These are phyloP conservation scores for Oegoconia quadripuncta DNA, from an alignment of 2,888 invertebrate genomes.

Conservation along the genomic window DNA sequence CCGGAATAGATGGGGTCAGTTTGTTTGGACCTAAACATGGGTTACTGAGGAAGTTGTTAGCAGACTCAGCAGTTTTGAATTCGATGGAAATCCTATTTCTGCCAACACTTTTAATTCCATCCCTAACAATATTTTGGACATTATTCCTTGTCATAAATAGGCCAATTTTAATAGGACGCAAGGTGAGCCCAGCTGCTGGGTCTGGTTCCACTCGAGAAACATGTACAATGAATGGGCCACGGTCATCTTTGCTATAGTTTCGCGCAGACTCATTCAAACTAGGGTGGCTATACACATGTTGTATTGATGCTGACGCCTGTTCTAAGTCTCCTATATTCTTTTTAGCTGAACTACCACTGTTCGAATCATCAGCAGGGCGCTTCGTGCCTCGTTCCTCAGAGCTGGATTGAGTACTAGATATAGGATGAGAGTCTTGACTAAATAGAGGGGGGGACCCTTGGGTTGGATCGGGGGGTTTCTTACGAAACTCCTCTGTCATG, in stretches of 20 bases:
- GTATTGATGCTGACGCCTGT: no score
- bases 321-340: no score
- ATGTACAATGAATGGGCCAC: slow-evolving; percentile 11
- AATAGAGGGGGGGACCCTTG: no score
- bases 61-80: slow-evolving; percentile 7
- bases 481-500: no score
- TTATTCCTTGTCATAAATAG: slow-evolving; percentile 9
- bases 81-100: slow-evolving; percentile 13
- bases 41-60: slow-evolving; percentile 11
- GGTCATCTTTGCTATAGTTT: slow-evolving; percentile 1
- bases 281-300: no score
- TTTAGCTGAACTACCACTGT: no score
- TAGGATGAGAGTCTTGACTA: no score
- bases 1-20: slow-evolving; percentile 3
- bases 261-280: no score
- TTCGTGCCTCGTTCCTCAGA: no score
- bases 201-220: slow-evolving; percentile 5
- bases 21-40: slow-evolving; percentile 2
- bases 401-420: no score
- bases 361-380: no score
- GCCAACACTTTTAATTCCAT: slow-evolving; percentile 14
- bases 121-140: slow-evolving; percentile 6
- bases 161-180: slow-evolving; percentile 11
- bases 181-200: slow-evolving; percentile 4
- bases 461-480: no score